A percentile compares a stretch with the other conserved stretches of the same genome.
phyloP scores from a whole-genome alignment of 2,113 vertebrate species.

The Heterocephalus glaber region DNA sequence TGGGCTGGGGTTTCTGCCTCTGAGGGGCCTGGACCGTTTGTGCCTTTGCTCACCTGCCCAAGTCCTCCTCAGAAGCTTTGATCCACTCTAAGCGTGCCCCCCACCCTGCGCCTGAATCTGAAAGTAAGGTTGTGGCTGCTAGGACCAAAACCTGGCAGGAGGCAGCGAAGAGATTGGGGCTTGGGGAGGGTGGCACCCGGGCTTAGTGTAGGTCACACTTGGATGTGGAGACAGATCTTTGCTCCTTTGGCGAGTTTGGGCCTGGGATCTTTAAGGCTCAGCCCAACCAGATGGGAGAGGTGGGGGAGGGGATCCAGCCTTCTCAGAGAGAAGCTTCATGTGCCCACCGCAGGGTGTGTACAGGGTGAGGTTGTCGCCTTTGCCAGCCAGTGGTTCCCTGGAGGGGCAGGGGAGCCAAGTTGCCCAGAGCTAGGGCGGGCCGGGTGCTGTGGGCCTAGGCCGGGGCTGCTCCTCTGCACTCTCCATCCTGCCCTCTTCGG shows the following conservation, averaged over 20 bases:
- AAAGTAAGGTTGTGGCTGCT: slow-evolving; percentile 74
- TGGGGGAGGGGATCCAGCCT: slow-evolving; percentile 66
- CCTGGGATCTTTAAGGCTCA: slow-evolving; percentile 59
- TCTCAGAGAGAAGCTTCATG: slow-evolving; percentile 62
- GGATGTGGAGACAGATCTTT: slow-evolving; percentile 32
- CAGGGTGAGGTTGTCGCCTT: slow-evolving; percentile 50
- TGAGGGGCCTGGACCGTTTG: background rate
- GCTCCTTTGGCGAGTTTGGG: slow-evolving; percentile 49
- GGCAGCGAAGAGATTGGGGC: background rate
- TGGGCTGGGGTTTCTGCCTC: background rate
- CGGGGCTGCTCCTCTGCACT: background rate
- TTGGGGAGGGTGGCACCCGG: background rate
- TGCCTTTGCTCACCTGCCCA: slow-evolving; percentile 30
- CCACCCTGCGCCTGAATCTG: slow-evolving; percentile 49
- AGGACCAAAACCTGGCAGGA: slow-evolving; percentile 60
- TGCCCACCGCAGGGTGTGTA: slow-evolving; percentile 72
- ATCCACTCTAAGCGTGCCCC: slow-evolving; percentile 35
- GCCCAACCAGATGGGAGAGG: slow-evolving; percentile 39
- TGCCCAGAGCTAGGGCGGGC: slow-evolving; percentile 58
- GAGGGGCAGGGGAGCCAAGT: slow-evolving; percentile 54
- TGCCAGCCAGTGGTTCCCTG: slow-evolving; percentile 66
- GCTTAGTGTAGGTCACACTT: slow-evolving; percentile 62
- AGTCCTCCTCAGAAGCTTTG: slow-evolving; percentile 36
- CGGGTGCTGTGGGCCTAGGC: slow-evolving; percentile 33
- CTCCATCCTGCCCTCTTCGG: background rate